Percentiles rank a stretch among this genome's conserved stretches.
Conservation (phyloP, 2,113 vertebrate genomes). For the Oenanthe oenanthe region DNA sequence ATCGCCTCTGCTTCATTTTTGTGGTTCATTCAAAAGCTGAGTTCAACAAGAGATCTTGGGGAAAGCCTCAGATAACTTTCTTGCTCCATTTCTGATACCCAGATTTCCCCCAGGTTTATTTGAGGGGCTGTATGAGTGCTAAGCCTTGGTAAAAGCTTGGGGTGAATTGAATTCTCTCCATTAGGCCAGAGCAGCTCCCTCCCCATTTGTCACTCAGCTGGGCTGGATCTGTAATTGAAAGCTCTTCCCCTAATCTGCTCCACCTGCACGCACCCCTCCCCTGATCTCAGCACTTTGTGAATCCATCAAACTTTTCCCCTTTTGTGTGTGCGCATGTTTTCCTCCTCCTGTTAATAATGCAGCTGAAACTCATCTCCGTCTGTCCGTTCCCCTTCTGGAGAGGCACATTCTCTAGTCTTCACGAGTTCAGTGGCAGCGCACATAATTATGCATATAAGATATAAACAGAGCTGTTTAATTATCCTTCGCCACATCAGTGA, state of each 20-base stretch:
- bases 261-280: slow-evolving; percentile 49
- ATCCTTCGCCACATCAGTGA: slow-evolving; percentile 99
- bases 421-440: slow-evolving; percentile 93
- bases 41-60: background rate
- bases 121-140: background rate
- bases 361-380: slow-evolving; percentile 69
- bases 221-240: slow-evolving; percentile 47
- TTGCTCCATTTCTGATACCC: background rate
- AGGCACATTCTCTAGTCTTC: slow-evolving; percentile 84
- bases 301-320: slow-evolving; percentile 67
- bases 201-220: slow-evolving; percentile 30
- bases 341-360: slow-evolving; percentile 69
- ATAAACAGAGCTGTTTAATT: slow-evolving; percentile 99
- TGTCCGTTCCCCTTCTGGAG: slow-evolving; percentile 77
- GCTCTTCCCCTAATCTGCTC: slow-evolving; percentile 50
- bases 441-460: slow-evolving; percentile 99
- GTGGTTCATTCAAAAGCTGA: background rate
- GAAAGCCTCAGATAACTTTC: background rate
- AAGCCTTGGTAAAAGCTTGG: background rate
- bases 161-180: background rate
- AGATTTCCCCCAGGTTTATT: background rate
- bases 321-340: slow-evolving; percentile 48
- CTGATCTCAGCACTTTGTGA: slow-evolving; percentile 42
- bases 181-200: slow-evolving; percentile 19
- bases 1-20: background rate